These are phyloP conservation scores for Nettapus auritus DNA, from an alignment of 2,113 vertebrate genomes.

Conservation along the genomic window DNA sequence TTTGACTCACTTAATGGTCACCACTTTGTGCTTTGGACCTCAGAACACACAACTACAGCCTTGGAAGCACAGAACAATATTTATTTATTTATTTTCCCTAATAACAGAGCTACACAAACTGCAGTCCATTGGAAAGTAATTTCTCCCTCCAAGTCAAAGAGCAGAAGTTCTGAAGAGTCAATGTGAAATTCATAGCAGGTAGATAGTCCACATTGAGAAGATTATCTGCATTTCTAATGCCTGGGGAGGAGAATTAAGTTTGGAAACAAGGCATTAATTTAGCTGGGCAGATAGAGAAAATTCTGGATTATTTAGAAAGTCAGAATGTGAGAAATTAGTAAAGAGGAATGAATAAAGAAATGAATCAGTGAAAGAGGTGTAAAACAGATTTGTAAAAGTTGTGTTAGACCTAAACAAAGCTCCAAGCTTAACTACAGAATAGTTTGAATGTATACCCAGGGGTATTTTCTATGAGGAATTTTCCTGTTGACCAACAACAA, in stretches of 20 bases:
- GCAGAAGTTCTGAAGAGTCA: not conserved
- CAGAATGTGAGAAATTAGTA: not conserved
- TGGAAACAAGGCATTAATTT: not conserved
- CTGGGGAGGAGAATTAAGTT: not conserved
- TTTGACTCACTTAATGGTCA: not conserved
- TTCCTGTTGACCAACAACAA: not conserved
- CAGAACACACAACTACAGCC: not conserved
- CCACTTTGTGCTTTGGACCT: not conserved
- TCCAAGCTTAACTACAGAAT: not conserved
- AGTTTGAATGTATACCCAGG: not conserved
- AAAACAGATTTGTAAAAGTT: not conserved
- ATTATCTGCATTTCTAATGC: not conserved
- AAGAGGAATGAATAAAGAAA: not conserved
- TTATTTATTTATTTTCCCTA: not conserved
- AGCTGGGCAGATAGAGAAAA: not conserved
- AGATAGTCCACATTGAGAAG: not conserved
- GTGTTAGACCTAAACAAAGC: not conserved
- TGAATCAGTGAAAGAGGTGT: not conserved
- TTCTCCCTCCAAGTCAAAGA: not conserved
- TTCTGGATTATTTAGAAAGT: not conserved
- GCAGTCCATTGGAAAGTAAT: not conserved
- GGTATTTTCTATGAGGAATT: not conserved
- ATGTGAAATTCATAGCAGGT: not conserved
- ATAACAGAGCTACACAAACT: not conserved
- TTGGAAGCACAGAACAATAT: not conserved